Conservation (phyloP, 2,888 invertebrate species). For the Leucozona laternaria region DNA sequence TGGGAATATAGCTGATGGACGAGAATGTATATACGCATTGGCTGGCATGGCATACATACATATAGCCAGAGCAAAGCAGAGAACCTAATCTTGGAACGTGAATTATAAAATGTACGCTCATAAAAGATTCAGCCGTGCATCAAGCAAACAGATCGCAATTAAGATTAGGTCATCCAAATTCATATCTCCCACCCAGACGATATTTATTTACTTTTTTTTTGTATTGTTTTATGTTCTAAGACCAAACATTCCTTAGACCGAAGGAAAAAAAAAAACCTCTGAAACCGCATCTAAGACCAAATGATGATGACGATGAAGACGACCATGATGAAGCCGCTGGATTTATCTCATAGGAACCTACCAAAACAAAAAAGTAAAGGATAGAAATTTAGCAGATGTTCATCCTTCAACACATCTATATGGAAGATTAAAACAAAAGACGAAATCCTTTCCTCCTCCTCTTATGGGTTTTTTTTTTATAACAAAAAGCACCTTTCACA, state of each 20-base stretch:
- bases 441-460: conserved; percentile 57
- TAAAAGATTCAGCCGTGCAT: conserved; percentile 64
- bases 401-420: conserved; percentile 42
- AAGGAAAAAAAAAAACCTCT: neutral
- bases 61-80: neutral
- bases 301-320: conserved; percentile 45
- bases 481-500: conserved; percentile 35
- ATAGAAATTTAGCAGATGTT: conserved; percentile 51
- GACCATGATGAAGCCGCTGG: conserved; percentile 23
- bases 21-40: neutral
- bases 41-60: too few species aligned
- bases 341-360: conserved; percentile 46
- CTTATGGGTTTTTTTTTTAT: conserved; percentile 15
- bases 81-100: conserved; percentile 1
- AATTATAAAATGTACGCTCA: conserved; percentile 34
- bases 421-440: conserved; percentile 45
- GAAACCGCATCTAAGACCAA: conserved; percentile 55
- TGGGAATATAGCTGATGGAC: conserved; percentile 1
- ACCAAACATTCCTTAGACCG: conserved; percentile 53
- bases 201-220: conserved; percentile 14
- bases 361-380: neutral
- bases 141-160: conserved; percentile 68
- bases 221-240: conserved; percentile 29
- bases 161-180: conserved; percentile 70
- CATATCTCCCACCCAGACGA: conserved; percentile 42